A percentile compares a stretch with the other conserved stretches of the same genome.
Conservation (phyloP, 2,888 invertebrate species). For the Actias luna region DNA sequence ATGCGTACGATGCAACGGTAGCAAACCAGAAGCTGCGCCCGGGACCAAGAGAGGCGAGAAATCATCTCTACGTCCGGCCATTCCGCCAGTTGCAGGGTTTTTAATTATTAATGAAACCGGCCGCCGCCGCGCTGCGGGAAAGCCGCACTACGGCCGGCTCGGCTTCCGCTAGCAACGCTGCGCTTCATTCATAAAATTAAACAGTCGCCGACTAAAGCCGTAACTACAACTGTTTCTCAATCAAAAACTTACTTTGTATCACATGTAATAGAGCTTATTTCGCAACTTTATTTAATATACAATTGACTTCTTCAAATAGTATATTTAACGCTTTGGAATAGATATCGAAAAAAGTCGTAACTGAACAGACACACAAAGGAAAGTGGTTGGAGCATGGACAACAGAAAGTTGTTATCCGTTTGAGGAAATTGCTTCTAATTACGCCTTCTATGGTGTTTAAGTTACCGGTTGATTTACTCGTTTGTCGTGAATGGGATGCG, state of each 20-base stretch:
- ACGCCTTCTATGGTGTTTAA: conserved; percentile 54
- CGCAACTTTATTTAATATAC: conserved; percentile 27
- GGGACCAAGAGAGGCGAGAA: conserved; percentile 67
- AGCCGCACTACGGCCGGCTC: conserved; percentile 77
- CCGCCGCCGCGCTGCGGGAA: conserved; percentile 63
- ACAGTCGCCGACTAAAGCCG: conserved; percentile 33
- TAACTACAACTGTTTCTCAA: conserved; percentile 36
- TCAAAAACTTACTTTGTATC: conserved; percentile 48
- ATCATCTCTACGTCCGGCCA: conserved; percentile 78
- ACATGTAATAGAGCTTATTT: conserved; percentile 39
- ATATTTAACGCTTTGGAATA: conserved; percentile 62
- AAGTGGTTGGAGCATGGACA: conserved; percentile 71
- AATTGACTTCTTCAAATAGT: conserved; percentile 39
- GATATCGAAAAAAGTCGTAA: conserved; percentile 73
- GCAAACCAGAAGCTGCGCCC: conserved; percentile 51
- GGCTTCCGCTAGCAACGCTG: conserved; percentile 78
- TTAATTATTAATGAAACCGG: conserved; percentile 81
- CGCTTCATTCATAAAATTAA: conserved; percentile 79
- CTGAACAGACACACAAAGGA: conserved; percentile 62
- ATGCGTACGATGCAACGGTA: conserved; percentile 13
- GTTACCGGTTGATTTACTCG: conserved; percentile 76
- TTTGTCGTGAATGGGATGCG: conserved; percentile 77
- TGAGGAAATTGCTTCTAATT: conserved; percentile 60
- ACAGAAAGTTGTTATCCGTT: conserved; percentile 78
- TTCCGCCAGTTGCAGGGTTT: conserved; percentile 74